phyloP scores from a whole-genome alignment of 2,888 invertebrate species.

The Ormyrus thymus region DNA sequence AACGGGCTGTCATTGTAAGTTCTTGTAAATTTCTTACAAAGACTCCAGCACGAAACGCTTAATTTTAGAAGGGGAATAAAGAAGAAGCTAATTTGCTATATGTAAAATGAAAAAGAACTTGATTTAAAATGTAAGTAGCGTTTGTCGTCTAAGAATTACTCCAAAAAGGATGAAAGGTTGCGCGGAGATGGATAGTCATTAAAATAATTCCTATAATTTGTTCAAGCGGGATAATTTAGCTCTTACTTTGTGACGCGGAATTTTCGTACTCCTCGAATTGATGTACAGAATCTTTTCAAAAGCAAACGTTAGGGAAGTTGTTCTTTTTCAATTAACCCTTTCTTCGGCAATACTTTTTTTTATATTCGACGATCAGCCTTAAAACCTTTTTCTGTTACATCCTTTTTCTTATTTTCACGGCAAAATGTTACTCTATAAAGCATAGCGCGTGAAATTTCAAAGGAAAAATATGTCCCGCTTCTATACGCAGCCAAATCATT shows the following conservation, averaged over 20 bases:
- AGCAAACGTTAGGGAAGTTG: background rate
- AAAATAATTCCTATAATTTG: conserved; percentile 44
- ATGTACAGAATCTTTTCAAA: conserved; percentile 10
- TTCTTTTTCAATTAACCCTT: background rate
- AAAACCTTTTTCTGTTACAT: too few species aligned
- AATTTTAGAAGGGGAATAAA: background rate
- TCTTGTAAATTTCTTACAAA: too few species aligned
- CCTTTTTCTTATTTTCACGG: too few species aligned
- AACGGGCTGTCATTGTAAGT: too few species aligned
- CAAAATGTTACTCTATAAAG: too few species aligned
- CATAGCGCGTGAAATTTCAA: too few species aligned
- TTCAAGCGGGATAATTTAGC: conserved; percentile 20
- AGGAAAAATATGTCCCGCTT: too few species aligned
- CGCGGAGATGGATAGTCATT: conserved; percentile 23
- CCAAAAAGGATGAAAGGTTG: conserved; percentile 14
- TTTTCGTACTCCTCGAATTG: conserved; percentile 12
- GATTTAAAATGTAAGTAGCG: conserved; percentile 3
- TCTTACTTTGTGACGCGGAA: conserved; percentile 27
- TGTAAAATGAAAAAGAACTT: conserved; percentile 24
- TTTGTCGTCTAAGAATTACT: conserved; percentile 19
- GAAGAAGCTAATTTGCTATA: background rate
- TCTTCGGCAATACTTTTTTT: background rate
- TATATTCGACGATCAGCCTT: too few species aligned
- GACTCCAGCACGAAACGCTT: too few species aligned
- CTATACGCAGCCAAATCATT: too few species aligned